These are phyloP conservation scores for Hydrozoanthus gracilis DNA, from an alignment of 92 coral and sea anemone genomes.

Conservation along the genomic window DNA sequence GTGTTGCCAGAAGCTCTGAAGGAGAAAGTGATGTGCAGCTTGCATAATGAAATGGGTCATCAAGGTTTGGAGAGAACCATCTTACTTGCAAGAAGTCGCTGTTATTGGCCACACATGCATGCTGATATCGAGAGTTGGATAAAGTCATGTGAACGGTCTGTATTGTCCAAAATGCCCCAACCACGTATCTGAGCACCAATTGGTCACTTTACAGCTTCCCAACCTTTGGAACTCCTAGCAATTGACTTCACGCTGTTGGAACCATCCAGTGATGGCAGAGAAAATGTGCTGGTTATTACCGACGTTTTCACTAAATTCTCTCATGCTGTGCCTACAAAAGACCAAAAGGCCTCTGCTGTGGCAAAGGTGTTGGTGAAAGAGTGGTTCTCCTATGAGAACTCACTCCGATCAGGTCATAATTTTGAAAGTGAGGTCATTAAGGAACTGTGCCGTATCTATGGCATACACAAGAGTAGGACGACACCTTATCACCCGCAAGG, in stretches of 20 bases:
- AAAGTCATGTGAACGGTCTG: conserved; percentile 46
- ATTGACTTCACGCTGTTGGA: conserved; percentile 53
- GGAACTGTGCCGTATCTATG: conserved; percentile 40
- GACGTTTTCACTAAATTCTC: too few species aligned
- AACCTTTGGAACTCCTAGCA: conserved; percentile 39
- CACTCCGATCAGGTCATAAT: not conserved
- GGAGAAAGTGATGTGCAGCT: conserved; percentile 36
- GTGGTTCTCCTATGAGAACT: not conserved
- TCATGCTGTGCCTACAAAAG: too few species aligned
- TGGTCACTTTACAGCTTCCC: conserved; percentile 43
- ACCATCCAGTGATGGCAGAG: not conserved
- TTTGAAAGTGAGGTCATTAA: conserved; percentile 41
- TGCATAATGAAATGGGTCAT: conserved; percentile 54
- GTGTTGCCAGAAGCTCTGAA: conserved; percentile 39
- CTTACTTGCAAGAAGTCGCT: conserved; percentile 30
- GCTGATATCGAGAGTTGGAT: conserved; percentile 44
- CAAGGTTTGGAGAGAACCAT: conserved; percentile 48
- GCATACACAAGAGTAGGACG: conserved; percentile 36
- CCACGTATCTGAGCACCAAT: conserved; percentile 49
- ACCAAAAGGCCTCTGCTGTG: too few species aligned
- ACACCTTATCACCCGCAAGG: conserved; percentile 18
- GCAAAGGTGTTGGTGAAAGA: too few species aligned
- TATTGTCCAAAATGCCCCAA: conserved; percentile 50
- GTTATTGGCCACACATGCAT: conserved; percentile 45
- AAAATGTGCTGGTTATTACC: too few species aligned